Evolutionary conservation across 2,113 vertebrate species (phyloP), one percentile per base, ranked within the genome.

Genomic region (Hydrolagus affinis): DNA sequence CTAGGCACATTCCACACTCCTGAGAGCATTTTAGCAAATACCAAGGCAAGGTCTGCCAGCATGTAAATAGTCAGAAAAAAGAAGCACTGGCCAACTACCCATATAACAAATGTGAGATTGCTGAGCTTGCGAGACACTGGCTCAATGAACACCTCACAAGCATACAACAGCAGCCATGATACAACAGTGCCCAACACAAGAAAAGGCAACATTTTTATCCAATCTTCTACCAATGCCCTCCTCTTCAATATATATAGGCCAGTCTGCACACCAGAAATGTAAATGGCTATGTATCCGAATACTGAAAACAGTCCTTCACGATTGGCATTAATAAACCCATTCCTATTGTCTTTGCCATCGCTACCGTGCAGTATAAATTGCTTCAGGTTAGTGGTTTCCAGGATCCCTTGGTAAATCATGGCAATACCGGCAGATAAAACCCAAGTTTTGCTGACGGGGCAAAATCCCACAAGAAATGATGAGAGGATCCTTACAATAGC

Each of bases 241-340:
- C 86, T 85, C 85, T 90, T 90, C 91, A 93, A 91, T 75, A 99
- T 86, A 83, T 93, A 96, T 0, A 92, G 89, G 6, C 97, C 98
- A n/a, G 94, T 91, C 75, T 98, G 96, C 66, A 97, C 95, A 0
- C 97, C 97, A 0, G 93, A 93, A 94, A 99, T 91, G 57, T 99
- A 95, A 77, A 98, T 90, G 69, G 95, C 92, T 0, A 97, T 88
- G n/a, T 98, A 98, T 0, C 98, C 97, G 0, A 91, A 69, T 0
- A 93, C 87, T 17, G 98, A 99, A 85, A 96, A 93, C 76, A 99
- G 87, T 0, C 98, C 97, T 87, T 99, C 98, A 88, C 94, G 92
- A 91, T 99, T 99, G 72, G 97, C 96, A 10, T 96, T 92, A 15
- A 99, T 80, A 85, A 98, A 95, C 76, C 94, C 94, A 44, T 15